A percentile compares a stretch with the other conserved stretches of the same genome.
These are phyloP conservation scores for Clusia tigrina DNA, from an alignment of 2,888 invertebrate genomes.

Conservation along the genomic window DNA sequence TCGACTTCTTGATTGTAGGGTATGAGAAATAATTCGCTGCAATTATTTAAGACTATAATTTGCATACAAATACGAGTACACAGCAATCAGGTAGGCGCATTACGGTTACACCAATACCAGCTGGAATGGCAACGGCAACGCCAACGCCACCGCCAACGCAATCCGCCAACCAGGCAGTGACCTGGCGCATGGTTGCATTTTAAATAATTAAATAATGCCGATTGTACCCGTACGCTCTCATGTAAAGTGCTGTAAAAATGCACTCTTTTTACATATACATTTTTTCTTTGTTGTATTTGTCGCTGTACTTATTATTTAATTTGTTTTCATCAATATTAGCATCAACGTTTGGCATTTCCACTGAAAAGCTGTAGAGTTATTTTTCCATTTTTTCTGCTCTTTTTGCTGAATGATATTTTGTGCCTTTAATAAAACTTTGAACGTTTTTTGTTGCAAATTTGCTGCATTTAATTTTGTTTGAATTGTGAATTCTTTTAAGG, in stretches of 20 bases:
- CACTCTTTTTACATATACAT: background rate
- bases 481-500: slow-evolving; percentile 25
- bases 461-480: slow-evolving; percentile 32
- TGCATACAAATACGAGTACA: slow-evolving; percentile 7
- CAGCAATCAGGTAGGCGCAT: no score
- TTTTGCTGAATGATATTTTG: background rate
- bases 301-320: slow-evolving; percentile 35
- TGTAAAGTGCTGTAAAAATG: background rate
- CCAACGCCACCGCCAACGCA: background rate
- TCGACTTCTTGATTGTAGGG: no score
- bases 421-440: no score
- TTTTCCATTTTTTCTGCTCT: background rate
- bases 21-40: slow-evolving; percentile 16
- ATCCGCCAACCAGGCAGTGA: background rate
- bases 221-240: background rate
- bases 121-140: no score
- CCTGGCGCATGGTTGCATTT: background rate
- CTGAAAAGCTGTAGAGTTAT: background rate
- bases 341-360: slow-evolving; percentile 22
- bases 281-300: slow-evolving; percentile 27
- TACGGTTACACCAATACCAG: no score
- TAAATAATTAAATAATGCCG: slow-evolving; percentile 5
- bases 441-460: no score
- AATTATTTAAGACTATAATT: slow-evolving; percentile 30
- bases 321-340: slow-evolving; percentile 40